A percentile compares a stretch with the other conserved stretches of the same genome.
Evolutionary conservation across 2,888 invertebrate genomes (phyloP).

Genomic region (Eilema caniola): DNA sequence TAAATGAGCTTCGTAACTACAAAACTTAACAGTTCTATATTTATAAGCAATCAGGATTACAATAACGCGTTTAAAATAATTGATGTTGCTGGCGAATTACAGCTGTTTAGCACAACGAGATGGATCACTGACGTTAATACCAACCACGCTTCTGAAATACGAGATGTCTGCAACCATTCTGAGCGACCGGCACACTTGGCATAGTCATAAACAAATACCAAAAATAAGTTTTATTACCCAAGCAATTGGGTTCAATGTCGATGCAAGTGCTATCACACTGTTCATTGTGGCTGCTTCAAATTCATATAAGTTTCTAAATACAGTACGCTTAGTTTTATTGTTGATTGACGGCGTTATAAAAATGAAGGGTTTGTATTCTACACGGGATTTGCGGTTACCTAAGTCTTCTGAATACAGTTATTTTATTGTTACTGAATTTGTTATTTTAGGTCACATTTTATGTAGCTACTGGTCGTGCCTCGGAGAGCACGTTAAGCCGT

Average conservation of each 20-base stretch:
- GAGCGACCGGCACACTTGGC: slow-evolving; percentile 71
- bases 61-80: slow-evolving; percentile 47
- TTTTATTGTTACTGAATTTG: slow-evolving; percentile 50
- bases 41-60: slow-evolving; percentile 40
- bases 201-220: slow-evolving; percentile 72
- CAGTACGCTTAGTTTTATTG: slow-evolving; percentile 60
- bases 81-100: slow-evolving; percentile 49
- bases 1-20: neutral
- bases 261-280: slow-evolving; percentile 66
- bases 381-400: slow-evolving; percentile 66
- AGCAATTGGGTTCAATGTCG: slow-evolving; percentile 82
- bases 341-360: slow-evolving; percentile 51
- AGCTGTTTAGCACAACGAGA: slow-evolving; percentile 66
- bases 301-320: slow-evolving; percentile 65
- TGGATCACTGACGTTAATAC: slow-evolving; percentile 71
- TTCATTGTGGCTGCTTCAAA: slow-evolving; percentile 61
- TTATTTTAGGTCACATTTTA: slow-evolving; percentile 40
- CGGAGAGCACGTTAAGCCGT: too few species aligned
- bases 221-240: slow-evolving; percentile 80
- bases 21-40: slow-evolving; percentile 21
- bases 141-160: slow-evolving; percentile 74
- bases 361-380: slow-evolving; percentile 59
- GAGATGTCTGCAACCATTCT: slow-evolving; percentile 76
- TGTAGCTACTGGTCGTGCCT: too few species aligned
- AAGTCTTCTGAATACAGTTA: slow-evolving; percentile 62